phyloP scores from a whole-genome alignment of 2,797 vertebrate genomes.

The Coluber constrictor region DNA sequence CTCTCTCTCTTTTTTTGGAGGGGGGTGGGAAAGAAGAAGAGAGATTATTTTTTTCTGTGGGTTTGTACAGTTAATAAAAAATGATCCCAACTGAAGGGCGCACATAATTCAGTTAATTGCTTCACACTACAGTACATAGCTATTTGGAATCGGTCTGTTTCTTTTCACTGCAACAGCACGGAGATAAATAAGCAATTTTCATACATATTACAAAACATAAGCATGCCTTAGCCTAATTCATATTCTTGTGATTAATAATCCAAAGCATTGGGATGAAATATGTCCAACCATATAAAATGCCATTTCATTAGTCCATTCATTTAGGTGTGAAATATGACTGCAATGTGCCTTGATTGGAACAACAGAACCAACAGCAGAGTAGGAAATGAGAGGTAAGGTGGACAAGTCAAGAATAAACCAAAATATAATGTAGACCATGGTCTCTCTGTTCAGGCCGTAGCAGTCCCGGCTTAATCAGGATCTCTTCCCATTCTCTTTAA shows the following conservation, averaged over 20 bases:
- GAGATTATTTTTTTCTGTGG: neutral
- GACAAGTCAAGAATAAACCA: conserved; percentile 25
- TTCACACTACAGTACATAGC: conserved; percentile 54
- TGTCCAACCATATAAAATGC: conserved; percentile 31
- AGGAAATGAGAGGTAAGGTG: neutral
- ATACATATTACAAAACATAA: conserved; percentile 59
- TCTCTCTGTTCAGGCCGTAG: conserved; percentile 25
- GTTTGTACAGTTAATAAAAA: conserved; percentile 43
- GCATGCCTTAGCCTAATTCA: conserved; percentile 55
- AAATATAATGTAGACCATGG: conserved; percentile 7
- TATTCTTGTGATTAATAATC: conserved; percentile 58
- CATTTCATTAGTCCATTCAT: conserved; percentile 48
- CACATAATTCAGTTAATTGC: conserved; percentile 58
- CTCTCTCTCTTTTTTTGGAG: neutral
- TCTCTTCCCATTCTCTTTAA: conserved; percentile 3
- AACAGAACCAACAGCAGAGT: neutral
- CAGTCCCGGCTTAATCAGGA: conserved; percentile 36
- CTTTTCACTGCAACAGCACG: conserved; percentile 53
- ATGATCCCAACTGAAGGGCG: conserved; percentile 46
- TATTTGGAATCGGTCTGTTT: conserved; percentile 59
- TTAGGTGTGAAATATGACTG: conserved; percentile 47
- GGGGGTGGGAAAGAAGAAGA: neutral
- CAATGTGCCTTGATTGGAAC: conserved; percentile 12
- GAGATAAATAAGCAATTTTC: conserved; percentile 66
- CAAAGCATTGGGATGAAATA: conserved; percentile 49